Conservation (phyloP, 2,797 vertebrate genomes). For the Centropyge bicolor region DNA sequence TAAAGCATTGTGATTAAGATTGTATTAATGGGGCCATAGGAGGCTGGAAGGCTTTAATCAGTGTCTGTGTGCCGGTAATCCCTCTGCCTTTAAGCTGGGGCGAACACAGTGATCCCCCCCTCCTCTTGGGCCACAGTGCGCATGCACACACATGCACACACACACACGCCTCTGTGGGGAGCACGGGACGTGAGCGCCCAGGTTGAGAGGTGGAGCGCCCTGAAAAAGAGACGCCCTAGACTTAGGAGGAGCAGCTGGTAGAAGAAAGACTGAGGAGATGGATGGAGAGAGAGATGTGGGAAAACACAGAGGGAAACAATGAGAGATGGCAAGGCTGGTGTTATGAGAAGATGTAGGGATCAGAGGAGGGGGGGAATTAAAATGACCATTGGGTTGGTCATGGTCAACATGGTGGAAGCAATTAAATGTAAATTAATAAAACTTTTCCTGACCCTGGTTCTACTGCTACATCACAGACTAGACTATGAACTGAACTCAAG, state of each 20-base stretch:
- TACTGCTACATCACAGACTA: not conserved
- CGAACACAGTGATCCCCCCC: conserved; percentile 80
- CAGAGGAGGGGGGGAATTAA: conserved; percentile 4
- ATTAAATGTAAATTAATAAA: conserved; percentile 26
- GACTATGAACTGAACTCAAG: not conserved
- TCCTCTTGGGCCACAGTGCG: conserved; percentile 61
- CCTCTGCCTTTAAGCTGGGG: conserved; percentile 84
- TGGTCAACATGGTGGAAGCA: conserved; percentile 17
- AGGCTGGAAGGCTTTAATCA: conserved; percentile 90
- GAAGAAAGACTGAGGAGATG: conserved; percentile 64
- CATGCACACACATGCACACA: conserved; percentile 42
- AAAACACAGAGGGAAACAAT: conserved; percentile 53
- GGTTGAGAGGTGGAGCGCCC: conserved; percentile 73
- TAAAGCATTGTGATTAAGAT: conserved; percentile 90
- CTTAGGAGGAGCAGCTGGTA: conserved; percentile 76
- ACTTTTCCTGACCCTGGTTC: not conserved
- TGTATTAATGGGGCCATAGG: conserved; percentile 89
- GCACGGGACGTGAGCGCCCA: conserved; percentile 54
- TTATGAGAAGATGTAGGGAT: conserved; percentile 24
- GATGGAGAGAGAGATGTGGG: conserved; percentile 62
- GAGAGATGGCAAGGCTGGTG: conserved; percentile 47
- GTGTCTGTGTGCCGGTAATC: conserved; percentile 87
- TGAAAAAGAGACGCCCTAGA: conserved; percentile 69
- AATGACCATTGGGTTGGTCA: conserved; percentile 22
- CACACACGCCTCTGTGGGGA: conserved; percentile 53